A percentile compares a stretch with the other conserved stretches of the same genome.
These are phyloP conservation scores for Amitus sp. DNA, from an alignment of 2,888 invertebrate species.

Conservation along the genomic window DNA sequence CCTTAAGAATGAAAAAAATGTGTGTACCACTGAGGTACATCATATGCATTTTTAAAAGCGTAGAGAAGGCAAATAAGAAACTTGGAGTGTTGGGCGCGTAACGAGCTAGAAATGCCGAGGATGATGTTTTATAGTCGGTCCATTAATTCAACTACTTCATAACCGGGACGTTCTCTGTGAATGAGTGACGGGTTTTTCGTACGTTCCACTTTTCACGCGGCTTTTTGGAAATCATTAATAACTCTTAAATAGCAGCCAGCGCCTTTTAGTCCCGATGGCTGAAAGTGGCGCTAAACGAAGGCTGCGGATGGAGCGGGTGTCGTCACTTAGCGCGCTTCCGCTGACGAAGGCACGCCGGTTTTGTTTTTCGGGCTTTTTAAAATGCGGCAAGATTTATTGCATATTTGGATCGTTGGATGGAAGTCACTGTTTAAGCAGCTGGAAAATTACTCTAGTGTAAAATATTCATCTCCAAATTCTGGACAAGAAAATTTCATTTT, in stretches of 20 bases:
- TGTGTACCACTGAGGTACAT: too few species aligned
- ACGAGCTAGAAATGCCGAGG: neutral
- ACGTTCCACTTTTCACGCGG: constrained; percentile 36
- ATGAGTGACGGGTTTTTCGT: constrained; percentile 25
- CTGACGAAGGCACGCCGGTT: constrained; percentile 44
- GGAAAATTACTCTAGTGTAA: constrained; percentile 25
- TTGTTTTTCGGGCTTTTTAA: constrained; percentile 54
- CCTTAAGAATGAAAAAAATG: too few species aligned
- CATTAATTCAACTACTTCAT: constrained; percentile 1
- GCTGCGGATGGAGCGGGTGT: constrained; percentile 35
- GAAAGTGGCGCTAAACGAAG: constrained; percentile 38
- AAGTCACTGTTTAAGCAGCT: constrained; percentile 26
- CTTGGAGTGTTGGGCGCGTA: too few species aligned
- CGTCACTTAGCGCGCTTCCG: constrained; percentile 59
- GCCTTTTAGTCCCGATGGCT: constrained; percentile 34
- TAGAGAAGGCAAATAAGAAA: too few species aligned
- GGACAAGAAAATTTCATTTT: too few species aligned
- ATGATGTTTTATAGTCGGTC: neutral
- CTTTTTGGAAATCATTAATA: constrained; percentile 59
- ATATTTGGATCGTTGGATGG: constrained; percentile 30
- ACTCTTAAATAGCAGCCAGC: constrained; percentile 42
- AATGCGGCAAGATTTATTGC: constrained; percentile 39
- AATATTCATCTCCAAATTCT: neutral
- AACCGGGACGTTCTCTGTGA: constrained; percentile 30
- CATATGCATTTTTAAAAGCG: too few species aligned